Base-by-base conservation (phyloP, 2,113 vertebrate species). In the Calypte anna region DNA sequence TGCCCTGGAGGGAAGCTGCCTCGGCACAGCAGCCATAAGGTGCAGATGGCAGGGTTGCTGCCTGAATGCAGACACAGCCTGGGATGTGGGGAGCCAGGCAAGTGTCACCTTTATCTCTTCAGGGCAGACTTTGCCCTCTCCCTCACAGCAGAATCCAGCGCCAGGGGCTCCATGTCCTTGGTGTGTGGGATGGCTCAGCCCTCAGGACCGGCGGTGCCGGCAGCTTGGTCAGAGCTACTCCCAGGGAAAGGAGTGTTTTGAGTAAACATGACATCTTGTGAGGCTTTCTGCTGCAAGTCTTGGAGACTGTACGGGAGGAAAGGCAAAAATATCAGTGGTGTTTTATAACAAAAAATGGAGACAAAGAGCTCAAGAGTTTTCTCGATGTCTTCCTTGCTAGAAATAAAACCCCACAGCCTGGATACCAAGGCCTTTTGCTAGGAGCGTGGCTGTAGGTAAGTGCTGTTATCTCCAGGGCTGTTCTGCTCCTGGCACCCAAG, bases 1-100 rank as follows among this genome's bases (percentile, higher is more conserved):
- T 88, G 85, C 95, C 94, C 91, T 30, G 88, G 70, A 81, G 94
- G 94, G 82, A 84, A 80, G 93, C 86, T 70, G 43, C 67, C 86
- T 70, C 3, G 3, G 27, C 86, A 28, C 20, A 1, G 90, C 88
- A 82, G 72, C 84, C 91, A 7, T 46, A 4, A 78, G 96, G 94
- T n/a, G 58, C 95, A 92, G 95, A 89, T 89, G 95, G 95, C 38
- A 36, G 90, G 14, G 78, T 43, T 12, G 24, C 31, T 72, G 16
- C 59, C 76, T 40, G 95, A 92, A 86, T 92, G 75, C 85, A 54
- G 38, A 48, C 10, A 1, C 82, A 10, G 84, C 76, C 36, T 3
- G 63, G 75, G 63, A 17, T 62, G 70, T 2, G 0, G 61, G 50
- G 40, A 82, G 54, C 2, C 0, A n/a, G 63, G 72, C 3, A 0